Evolutionary conservation across 2,113 vertebrate species (phyloP).

Genomic region (Puffinus mauretanicus): DNA sequence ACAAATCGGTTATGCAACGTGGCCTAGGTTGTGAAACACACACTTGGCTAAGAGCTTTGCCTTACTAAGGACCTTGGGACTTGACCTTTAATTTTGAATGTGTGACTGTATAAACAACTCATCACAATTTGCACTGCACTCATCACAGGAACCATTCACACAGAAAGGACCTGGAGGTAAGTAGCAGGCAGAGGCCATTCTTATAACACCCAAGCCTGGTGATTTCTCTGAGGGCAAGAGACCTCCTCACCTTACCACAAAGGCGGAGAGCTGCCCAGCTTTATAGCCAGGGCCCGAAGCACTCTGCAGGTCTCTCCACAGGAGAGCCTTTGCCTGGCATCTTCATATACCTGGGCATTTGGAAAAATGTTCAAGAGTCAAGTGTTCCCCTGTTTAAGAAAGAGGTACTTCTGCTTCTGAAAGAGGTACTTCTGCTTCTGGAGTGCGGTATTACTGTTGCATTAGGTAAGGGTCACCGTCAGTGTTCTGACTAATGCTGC

Average conservation of each 20-base stretch:
- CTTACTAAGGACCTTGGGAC: not conserved
- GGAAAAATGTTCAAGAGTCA: not conserved
- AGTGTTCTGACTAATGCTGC: not conserved
- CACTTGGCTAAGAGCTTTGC: not conserved
- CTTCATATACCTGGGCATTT: not conserved
- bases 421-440: not conserved
- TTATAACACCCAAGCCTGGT: not conserved
- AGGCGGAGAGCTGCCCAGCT: not conserved
- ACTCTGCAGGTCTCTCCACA: not conserved
- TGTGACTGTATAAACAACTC: not conserved
- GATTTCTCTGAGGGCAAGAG: not conserved
- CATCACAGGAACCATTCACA: not conserved
- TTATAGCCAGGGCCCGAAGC: not conserved
- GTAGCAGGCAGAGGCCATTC: not conserved
- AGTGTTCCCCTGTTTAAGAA: not conserved
- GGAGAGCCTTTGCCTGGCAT: not conserved
- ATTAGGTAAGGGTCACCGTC: not conserved
- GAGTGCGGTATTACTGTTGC: not conserved
- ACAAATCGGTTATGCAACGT: not conserved
- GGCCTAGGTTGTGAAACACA: not conserved
- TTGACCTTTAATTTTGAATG: constrained; percentile 3
- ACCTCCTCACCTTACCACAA: not conserved
- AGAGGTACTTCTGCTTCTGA: not conserved
- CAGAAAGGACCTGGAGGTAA: not conserved
- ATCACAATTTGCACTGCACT: not conserved